Evolutionary conservation across 2,888 invertebrate species (phyloP), one percentile per base, ranked within the genome.

Genomic region (Archips xylosteana): DNA sequence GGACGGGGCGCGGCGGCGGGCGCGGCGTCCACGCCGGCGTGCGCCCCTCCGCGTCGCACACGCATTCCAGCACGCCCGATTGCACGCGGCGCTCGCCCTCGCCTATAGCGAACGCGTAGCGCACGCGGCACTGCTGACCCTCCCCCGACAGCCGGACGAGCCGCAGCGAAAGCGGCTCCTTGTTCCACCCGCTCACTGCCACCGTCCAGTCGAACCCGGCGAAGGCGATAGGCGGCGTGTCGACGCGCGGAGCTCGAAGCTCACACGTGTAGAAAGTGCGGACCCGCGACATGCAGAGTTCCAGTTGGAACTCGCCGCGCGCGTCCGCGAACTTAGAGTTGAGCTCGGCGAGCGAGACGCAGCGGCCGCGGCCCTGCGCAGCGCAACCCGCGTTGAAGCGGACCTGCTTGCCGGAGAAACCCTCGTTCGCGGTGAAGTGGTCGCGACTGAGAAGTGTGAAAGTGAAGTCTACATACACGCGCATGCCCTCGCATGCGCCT

Each of bases 181-280:
- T 95, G 45, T 95, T 95, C 73, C 92, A 89, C 57, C 96, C 96
- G 69, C 95, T 94, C 2, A 95, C 96, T 59, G 96, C 95, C 61
- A 97, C 94, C 81, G 97, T 97, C 97, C 97, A 97, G 84, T 97
- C 97, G 87, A 97, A 97, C 42, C 97, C 96, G 9, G 97, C 97
- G 85, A 97, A 97, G 0, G 96, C 96, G 87, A 97, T 97, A 74
- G 93, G 94, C 23, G 92, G 90, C 39, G 94, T 93, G 75, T 92
- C 94, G 62, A 95, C 91, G 8, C 95, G 94, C 2, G 96, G 96
- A 57, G 96, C 93, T 32, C 95, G 94, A 75, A 97, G 93, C 84
- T 97, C 97, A 76, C 96, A 96, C 79, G 97, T 96, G 89, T 96
- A 97, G n/a, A 96, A 92, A 32, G 97, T 97, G 78, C 96, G 94